Conservation (phyloP, 2,888 invertebrate species). For the Molanna angustata region DNA sequence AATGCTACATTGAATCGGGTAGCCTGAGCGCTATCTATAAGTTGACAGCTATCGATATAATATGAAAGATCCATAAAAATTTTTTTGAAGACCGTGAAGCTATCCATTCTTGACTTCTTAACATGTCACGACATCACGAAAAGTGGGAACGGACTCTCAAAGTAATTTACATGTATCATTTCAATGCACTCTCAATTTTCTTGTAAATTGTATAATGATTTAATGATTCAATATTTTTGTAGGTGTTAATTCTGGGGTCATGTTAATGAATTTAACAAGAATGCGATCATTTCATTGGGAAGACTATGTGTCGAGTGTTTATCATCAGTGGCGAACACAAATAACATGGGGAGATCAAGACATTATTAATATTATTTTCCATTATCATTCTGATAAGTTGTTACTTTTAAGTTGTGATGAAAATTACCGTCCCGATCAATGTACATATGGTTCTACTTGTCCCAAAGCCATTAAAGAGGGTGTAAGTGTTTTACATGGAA, state of each 20-base stretch:
- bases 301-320: constrained; percentile 78
- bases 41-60: no score
- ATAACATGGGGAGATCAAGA: constrained; percentile 98
- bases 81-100: no score
- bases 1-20: no score
- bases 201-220: no score
- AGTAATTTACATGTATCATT: no score
- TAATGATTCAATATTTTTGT: constrained; percentile 31
- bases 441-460: constrained; percentile 92
- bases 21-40: no score
- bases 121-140: no score
- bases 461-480: constrained; percentile 68
- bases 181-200: no score
- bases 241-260: constrained; percentile 96
- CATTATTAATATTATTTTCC: constrained; percentile 87
- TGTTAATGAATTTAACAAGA: constrained; percentile 94
- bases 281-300: constrained; percentile 87
- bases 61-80: no score
- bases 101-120: no score
- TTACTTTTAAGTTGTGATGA: constrained; percentile 79
- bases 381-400: constrained; percentile 75
- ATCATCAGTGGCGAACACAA: constrained; percentile 77
- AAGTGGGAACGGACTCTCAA: no score
- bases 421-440: constrained; percentile 94
- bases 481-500: constrained; percentile 84